Percentiles rank a stretch among this genome's conserved stretches.
phyloP scores from a whole-genome alignment of 1,140 invertebrate species.

The Tenebrio molitor region DNA sequence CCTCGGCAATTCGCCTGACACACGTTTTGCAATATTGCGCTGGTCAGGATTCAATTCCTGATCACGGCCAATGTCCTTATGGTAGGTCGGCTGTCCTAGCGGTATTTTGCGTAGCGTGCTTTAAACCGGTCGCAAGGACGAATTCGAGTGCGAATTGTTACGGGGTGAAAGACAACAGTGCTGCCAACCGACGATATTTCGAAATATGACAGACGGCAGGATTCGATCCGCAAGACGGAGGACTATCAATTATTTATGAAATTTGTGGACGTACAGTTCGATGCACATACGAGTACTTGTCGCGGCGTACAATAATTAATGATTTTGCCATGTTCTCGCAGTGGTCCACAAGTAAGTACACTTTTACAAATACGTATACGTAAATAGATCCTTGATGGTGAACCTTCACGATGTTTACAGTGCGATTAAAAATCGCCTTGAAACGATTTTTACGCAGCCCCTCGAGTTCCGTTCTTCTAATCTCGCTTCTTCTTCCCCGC shows the following conservation, averaged over 20 bases:
- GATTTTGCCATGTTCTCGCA: not conserved
- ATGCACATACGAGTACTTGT: too few relatives aligned
- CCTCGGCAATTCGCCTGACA: constrained; percentile 50
- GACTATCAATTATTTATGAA: not conserved
- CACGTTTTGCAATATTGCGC: constrained; percentile 62
- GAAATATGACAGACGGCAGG: constrained; percentile 18
- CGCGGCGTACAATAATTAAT: not conserved
- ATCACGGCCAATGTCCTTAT: constrained; percentile 64
- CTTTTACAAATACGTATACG: not conserved
- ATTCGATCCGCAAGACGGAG: not conserved
- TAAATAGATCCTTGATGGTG: constrained; percentile 18
- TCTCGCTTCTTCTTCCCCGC: not conserved
- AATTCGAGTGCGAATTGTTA: constrained; percentile 28
- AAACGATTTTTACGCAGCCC: constrained; percentile 26
- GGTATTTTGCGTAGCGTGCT: constrained; percentile 58
- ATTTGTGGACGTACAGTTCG: too few relatives aligned
- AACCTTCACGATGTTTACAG: constrained; percentile 59
- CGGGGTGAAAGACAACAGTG: constrained; percentile 23
- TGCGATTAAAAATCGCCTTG: constrained; percentile 59
- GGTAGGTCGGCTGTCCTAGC: constrained; percentile 61
- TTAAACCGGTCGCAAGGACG: constrained; percentile 51
- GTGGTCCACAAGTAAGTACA: not conserved
- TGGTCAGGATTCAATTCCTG: constrained; percentile 61
- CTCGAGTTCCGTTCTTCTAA: too few relatives aligned
- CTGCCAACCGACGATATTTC: not conserved